Conservation (phyloP, 1,140 invertebrate species). For the Limonius californicus region DNA sequence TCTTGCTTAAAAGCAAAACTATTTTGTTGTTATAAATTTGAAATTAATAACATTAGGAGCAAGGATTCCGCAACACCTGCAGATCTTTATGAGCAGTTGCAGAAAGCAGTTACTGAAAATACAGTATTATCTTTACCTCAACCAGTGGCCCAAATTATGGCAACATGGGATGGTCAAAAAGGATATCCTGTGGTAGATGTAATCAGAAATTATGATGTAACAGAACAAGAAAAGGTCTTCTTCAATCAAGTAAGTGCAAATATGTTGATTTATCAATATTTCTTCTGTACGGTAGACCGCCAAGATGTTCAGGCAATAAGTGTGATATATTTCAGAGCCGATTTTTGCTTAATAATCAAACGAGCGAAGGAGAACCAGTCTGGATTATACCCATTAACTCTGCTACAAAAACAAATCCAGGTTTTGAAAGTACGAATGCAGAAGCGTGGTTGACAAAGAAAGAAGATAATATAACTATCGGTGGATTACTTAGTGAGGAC, state of each 20-base stretch:
- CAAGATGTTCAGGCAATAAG: not conserved
- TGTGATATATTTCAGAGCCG: not conserved
- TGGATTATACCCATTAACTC: too few species aligned
- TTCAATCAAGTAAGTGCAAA: not conserved
- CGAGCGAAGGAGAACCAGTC: too few species aligned
- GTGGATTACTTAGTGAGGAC: not conserved
- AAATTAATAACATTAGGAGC: too few species aligned
- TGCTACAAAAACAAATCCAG: conserved; percentile 27
- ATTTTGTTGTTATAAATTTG: too few species aligned
- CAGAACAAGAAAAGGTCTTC: not conserved
- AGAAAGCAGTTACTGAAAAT: not conserved
- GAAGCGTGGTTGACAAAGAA: conserved; percentile 37
- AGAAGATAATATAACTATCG: conserved; percentile 50
- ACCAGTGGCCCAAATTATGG: not conserved
- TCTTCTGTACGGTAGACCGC: too few species aligned
- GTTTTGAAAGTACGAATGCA: conserved; percentile 50
- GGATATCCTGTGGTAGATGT: not conserved
- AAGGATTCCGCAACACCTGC: not conserved
- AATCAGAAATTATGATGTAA: not conserved
- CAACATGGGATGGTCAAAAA: not conserved
- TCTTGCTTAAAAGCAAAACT: too few species aligned
- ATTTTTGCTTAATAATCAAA: too few species aligned
- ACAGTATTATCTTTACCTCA: not conserved
- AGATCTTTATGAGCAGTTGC: not conserved
- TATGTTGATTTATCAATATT: too few species aligned